Evolutionary conservation across 2,113 vertebrate genomes (phyloP).

Genomic region (Oryzias curvinotus): DNA sequence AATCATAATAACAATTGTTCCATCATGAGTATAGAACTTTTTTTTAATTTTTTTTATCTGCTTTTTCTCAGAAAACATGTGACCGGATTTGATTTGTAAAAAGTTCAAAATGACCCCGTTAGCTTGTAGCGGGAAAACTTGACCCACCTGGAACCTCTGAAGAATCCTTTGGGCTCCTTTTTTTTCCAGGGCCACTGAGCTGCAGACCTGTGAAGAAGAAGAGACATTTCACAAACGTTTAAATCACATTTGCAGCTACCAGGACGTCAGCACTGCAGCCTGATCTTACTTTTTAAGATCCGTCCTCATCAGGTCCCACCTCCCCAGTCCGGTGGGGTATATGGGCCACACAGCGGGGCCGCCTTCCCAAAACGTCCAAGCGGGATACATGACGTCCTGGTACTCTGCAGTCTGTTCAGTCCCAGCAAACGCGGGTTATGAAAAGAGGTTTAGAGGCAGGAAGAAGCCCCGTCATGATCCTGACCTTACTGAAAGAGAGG

Average conservation of each 20-base stretch:
- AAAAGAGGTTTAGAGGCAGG: background rate
- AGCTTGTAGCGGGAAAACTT: background rate
- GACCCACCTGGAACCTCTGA: constrained; percentile 92
- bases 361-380: constrained; percentile 99
- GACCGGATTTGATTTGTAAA: too few species aligned
- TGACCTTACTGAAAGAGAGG: constrained; percentile 98
- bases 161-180: constrained; percentile 91
- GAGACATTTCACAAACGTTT: background rate
- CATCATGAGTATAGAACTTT: too few species aligned
- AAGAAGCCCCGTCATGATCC: background rate
- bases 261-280: too few species aligned
- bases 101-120: too few species aligned
- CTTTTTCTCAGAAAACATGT: too few species aligned
- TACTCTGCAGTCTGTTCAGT: constrained; percentile 86
- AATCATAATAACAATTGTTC: too few species aligned
- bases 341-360: constrained; percentile 98
- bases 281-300: constrained; percentile 83
- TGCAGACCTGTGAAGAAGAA: constrained; percentile 79
- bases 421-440: constrained; percentile 10
- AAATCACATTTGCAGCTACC: too few species aligned
- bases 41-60: too few species aligned
- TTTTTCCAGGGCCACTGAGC: constrained; percentile 91
- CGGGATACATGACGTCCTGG: constrained; percentile 96
- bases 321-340: constrained; percentile 93
- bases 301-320: constrained; percentile 96